Conservation (phyloP, 1,140 invertebrate species). For the Globodera ellingtonae region DNA sequence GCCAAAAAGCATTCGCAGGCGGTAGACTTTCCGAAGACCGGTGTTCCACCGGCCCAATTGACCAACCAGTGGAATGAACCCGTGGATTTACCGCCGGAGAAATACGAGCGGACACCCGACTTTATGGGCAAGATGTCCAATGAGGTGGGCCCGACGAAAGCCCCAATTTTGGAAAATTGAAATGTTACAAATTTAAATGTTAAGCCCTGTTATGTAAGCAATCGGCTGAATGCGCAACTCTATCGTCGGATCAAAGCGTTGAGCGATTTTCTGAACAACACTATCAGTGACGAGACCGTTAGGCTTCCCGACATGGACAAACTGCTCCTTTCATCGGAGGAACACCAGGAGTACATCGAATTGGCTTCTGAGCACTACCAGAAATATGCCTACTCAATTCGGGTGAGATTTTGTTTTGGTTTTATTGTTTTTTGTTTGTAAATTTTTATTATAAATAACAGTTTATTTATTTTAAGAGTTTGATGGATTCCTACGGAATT, state of each 20-base stretch:
- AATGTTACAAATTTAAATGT: neutral
- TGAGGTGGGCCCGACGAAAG: constrained; percentile 10
- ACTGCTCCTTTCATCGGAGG: constrained; percentile 5
- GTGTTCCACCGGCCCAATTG: constrained; percentile 30
- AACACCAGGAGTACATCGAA: constrained; percentile 7
- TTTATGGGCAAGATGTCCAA: constrained; percentile 56
- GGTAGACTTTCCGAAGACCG: constrained; percentile 64
- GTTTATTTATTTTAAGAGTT: constrained; percentile 29
- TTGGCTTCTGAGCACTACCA: constrained; percentile 28
- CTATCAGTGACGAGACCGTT: constrained; percentile 28
- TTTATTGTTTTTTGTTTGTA: neutral
- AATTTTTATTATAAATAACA: too few relatives aligned
- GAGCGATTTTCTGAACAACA: constrained; percentile 18
- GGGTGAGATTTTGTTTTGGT: neutral
- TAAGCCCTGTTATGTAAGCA: constrained; percentile 26
- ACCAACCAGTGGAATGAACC: constrained; percentile 17
- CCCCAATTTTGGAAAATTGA: neutral
- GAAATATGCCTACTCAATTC: constrained; percentile 24
- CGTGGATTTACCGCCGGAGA: constrained; percentile 45
- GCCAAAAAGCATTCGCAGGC: constrained; percentile 53
- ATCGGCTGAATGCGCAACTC: constrained; percentile 32
- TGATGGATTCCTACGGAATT: constrained; percentile 58
- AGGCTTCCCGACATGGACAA: constrained; percentile 22
- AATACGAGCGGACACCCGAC: constrained; percentile 55
- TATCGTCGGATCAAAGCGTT: constrained; percentile 20